Conservation (phyloP, 2,888 invertebrate species). For the Dryocosmus kuriphilus region DNA sequence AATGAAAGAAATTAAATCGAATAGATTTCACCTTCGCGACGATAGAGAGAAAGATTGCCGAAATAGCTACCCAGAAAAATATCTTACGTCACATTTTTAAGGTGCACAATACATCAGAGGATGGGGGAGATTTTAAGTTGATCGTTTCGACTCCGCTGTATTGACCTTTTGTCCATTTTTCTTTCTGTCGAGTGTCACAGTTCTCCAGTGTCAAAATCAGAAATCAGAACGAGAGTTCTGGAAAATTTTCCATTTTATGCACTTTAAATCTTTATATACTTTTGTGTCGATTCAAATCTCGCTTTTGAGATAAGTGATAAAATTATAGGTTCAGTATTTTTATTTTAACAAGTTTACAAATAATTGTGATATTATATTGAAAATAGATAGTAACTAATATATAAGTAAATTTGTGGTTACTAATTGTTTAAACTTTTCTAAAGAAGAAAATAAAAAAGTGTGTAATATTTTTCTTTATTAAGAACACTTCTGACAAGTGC, state of each 20-base stretch:
- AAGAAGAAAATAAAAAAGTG: background rate
- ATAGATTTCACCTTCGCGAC: background rate
- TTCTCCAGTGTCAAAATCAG: background rate
- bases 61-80: background rate
- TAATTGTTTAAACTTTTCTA: background rate
- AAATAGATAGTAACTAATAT: too few relatives aligned
- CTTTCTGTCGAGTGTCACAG: background rate
- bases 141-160: background rate
- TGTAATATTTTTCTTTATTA: constrained; percentile 6
- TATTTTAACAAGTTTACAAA: too few relatives aligned
- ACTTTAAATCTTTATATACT: background rate
- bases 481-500: constrained; percentile 11
- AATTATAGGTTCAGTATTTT: too few relatives aligned
- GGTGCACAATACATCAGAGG: background rate
- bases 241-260: background rate
- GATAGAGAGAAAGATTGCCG: background rate
- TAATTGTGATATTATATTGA: too few relatives aligned
- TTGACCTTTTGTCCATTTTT: background rate
- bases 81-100: background rate
- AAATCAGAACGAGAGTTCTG: background rate
- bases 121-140: background rate
- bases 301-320: too few relatives aligned
- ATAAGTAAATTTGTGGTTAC: too few relatives aligned
- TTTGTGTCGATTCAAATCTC: too few relatives aligned
- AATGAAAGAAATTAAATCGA: too few relatives aligned